A percentile compares a stretch with the other conserved stretches of the same genome.
phyloP scores from a whole-genome alignment of 2,797 vertebrate genomes.

The Acestrorhynchus altus region DNA sequence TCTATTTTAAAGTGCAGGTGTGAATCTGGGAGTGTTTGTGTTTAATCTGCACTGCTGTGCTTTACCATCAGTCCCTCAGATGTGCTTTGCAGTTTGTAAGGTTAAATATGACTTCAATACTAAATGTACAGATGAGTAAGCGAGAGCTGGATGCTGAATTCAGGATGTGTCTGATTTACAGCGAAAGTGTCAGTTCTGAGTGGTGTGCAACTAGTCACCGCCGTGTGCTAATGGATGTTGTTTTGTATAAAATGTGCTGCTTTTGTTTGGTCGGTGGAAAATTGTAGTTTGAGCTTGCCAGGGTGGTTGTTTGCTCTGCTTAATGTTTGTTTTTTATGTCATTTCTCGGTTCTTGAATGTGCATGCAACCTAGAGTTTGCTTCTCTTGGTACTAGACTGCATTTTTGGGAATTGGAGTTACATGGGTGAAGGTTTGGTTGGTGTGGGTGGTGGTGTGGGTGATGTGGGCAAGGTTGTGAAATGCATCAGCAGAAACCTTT shows the following conservation, averaged over 20 bases:
- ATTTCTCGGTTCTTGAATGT: not conserved
- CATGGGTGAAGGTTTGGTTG: not conserved
- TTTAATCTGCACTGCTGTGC: not conserved
- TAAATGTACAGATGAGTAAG: not conserved
- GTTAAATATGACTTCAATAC: constrained; percentile 3
- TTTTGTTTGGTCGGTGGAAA: not conserved
- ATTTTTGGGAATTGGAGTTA: not conserved
- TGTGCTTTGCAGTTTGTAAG: not conserved
- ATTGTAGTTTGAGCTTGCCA: not conserved
- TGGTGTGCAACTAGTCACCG: not conserved
- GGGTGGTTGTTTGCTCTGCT: constrained; percentile 1
- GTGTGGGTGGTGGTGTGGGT: not conserved
- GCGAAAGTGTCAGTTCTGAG: not conserved
- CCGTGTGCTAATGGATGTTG: not conserved
- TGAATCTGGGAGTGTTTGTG: not conserved
- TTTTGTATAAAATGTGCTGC: not conserved
- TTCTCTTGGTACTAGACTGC: not conserved
- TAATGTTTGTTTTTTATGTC: too few relatives aligned
- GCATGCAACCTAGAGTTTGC: not conserved
- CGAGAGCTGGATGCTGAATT: not conserved
- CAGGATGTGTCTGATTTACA: not conserved
- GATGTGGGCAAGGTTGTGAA: not conserved
- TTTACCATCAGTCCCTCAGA: not conserved
- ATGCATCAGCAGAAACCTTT: too few relatives aligned
- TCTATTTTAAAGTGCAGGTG: not conserved